Evolutionary conservation across 2,113 vertebrate genomes (phyloP), one percentile per base, ranked within the genome.

Genomic region (Malurus elegans): DNA sequence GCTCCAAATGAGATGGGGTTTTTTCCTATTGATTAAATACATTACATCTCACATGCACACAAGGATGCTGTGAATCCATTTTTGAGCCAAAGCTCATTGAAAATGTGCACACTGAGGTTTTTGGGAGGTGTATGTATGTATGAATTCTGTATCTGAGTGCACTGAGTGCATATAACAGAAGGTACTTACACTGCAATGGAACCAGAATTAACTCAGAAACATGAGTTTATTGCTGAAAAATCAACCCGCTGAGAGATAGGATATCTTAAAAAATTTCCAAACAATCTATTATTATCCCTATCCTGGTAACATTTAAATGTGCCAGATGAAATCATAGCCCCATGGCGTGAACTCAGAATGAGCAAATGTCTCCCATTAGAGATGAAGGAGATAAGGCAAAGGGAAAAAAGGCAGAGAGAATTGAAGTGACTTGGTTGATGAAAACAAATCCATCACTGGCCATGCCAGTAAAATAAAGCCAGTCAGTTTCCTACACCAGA

Each of bases 271-370:
- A 58, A 48, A 57, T 86, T 92, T 86, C 93, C 75, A 48, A 94
- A 50, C 67, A 94, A 73, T 64, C 67, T 93, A 66, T 91, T 94
- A 94, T 94, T 93, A 86, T 95, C 58, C 79, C 81, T 90, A 38
- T 86, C 96, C 84, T 66, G 67, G 56, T 61, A 93, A 95, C 28
- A 79, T 88, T 47, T 80, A n/a, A 62, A 83, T 5, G 20, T 60
- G 90, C 96, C 95, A 96, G 90, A 92, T 92, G 93, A 96, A 96
- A 95, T 94, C 87, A 90, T 3, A 88, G 92, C 79, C 58, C 91
- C 81, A 28, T 92, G 93, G 92, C n/a, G 4, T 73, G 75, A 93
- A 61, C 62, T 85, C 79, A 62, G 45, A 85, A 91, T 79, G 85
- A 97, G 91, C 82, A 95, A 95, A 88, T 36, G 69, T 95, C 92